Evolutionary conservation across 2,113 vertebrate species (phyloP).

Genomic region (Oxyruncus cristatus): DNA sequence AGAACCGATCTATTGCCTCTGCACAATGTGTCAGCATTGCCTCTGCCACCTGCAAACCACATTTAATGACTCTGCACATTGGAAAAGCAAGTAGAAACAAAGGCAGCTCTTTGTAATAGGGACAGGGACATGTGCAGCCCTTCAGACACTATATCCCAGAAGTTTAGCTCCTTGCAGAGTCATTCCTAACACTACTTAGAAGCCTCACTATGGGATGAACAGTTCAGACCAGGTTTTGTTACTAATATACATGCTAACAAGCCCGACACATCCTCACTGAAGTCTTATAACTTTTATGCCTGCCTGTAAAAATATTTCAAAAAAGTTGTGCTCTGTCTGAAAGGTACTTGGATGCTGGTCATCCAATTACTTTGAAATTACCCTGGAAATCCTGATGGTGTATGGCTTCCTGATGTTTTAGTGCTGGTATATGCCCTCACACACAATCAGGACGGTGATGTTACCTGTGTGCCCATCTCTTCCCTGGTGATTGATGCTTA

Average conservation of each 20-base stretch:
- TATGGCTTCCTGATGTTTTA: background rate
- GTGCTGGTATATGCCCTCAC: background rate
- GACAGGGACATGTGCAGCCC: background rate
- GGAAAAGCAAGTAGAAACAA: background rate
- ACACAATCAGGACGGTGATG: background rate
- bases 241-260: background rate
- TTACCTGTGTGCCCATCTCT: constrained; percentile 94
- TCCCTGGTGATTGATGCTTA: constrained; percentile 92
- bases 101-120: background rate
- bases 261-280: background rate
- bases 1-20: background rate
- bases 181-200: background rate
- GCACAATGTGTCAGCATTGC: background rate
- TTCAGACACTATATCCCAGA: background rate
- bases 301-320: background rate
- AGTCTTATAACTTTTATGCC: background rate
- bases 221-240: background rate
- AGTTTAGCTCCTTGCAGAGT: background rate
- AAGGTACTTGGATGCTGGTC: background rate
- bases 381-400: background rate
- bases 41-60: background rate
- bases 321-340: background rate
- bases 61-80: background rate
- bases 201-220: background rate
- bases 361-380: background rate